Percentiles rank a stretch among this genome's conserved stretches.
phyloP scores from a whole-genome alignment of 2,797 vertebrate genomes.

The Hybognathus amarus region DNA sequence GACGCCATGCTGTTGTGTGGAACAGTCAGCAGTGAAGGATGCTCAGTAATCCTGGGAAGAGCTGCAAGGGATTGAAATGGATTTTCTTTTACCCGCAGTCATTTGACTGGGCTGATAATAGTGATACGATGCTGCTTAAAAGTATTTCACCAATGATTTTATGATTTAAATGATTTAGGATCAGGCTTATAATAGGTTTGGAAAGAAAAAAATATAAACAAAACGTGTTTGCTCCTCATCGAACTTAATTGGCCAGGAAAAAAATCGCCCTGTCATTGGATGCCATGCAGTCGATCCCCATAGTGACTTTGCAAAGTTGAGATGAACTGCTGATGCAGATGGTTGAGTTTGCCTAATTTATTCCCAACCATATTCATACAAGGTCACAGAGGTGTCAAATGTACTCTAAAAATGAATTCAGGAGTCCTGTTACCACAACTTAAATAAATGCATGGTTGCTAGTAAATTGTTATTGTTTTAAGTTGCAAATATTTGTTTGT shows the following conservation, averaged over 20 bases:
- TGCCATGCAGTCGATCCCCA: constrained; percentile 14
- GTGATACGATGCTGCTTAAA: constrained; percentile 70
- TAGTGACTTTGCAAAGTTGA: constrained; percentile 12
- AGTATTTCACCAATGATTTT: constrained; percentile 73
- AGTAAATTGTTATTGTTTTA: not conserved
- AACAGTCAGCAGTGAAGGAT: constrained; percentile 72
- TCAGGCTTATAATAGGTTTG: constrained; percentile 72
- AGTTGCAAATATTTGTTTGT: not conserved
- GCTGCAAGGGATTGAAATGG: constrained; percentile 75
- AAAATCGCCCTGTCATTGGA: constrained; percentile 10
- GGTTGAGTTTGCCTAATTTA: constrained; percentile 6
- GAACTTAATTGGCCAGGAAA: constrained; percentile 26
- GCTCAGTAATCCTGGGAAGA: constrained; percentile 69
- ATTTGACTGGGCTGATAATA: constrained; percentile 70
- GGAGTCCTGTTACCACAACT: not conserved
- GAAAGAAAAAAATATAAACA: constrained; percentile 58
- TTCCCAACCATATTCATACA: not conserved
- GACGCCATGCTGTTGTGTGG: constrained; percentile 60
- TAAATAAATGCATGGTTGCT: not conserved
- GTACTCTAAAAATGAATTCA: not conserved
- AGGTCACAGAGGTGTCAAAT: constrained; percentile 8
- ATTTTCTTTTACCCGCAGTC: constrained; percentile 70
- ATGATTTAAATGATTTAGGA: constrained; percentile 58
- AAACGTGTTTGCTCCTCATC: constrained; percentile 40
- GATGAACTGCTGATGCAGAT: constrained; percentile 22